These are phyloP conservation scores for Diaphora mendica DNA, from an alignment of 2,888 invertebrate species.

Conservation along the genomic window DNA sequence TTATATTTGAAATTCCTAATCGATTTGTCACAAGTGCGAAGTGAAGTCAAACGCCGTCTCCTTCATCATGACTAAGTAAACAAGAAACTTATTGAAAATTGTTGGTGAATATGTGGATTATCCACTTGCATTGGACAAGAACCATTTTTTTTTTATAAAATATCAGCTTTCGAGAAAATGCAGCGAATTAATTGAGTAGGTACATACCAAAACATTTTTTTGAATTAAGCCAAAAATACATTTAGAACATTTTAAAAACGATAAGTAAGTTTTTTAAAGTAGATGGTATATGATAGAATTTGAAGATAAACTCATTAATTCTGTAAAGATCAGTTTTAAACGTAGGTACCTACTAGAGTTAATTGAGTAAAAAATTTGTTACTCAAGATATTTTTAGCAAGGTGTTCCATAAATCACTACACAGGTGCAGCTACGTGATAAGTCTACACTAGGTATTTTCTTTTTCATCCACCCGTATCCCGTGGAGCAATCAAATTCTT, in stretches of 20 bases:
- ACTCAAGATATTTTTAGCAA: background rate
- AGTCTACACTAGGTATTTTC: constrained; percentile 24
- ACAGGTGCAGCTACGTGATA: background rate
- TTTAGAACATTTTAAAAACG: background rate
- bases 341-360: background rate
- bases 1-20: background rate
- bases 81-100: too few relatives aligned
- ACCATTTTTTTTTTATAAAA: background rate
- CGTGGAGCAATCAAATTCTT: constrained; percentile 32
- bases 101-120: background rate
- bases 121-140: background rate
- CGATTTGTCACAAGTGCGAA: background rate
- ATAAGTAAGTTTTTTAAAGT: background rate
- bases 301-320: background rate
- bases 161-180: background rate
- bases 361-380: background rate
- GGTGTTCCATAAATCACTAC: constrained; percentile 34
- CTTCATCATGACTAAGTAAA: background rate
- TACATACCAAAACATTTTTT: too few relatives aligned
- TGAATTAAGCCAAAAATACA: background rate
- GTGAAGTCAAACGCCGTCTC: too few relatives aligned
- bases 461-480: constrained; percentile 15
- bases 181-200: background rate
- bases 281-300: background rate
- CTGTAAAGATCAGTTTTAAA: background rate